These are phyloP conservation scores for Labeo catla DNA, from an alignment of 2,113 vertebrate species.

Conservation along the genomic window DNA sequence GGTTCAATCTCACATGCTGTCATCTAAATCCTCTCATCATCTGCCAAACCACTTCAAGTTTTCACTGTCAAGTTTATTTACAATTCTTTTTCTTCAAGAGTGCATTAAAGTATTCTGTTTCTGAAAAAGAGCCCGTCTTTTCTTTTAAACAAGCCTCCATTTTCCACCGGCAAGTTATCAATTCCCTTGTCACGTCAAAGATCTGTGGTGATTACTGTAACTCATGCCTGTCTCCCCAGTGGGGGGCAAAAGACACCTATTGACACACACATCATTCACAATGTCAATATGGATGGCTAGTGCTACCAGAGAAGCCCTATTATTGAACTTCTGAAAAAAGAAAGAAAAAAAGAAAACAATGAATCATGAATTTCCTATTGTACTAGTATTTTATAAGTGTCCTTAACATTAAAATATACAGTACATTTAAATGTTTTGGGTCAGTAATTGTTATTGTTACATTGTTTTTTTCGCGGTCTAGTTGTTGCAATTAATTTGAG, in stretches of 20 bases:
- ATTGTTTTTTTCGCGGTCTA: too few species aligned
- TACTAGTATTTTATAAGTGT: neutral
- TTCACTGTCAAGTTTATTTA: constrained; percentile 30
- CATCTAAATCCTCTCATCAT: constrained; percentile 5
- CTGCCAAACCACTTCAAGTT: constrained; percentile 18
- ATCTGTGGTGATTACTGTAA: constrained; percentile 25
- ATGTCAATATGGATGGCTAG: constrained; percentile 45
- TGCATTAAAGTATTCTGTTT: constrained; percentile 37
- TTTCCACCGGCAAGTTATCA: constrained; percentile 21
- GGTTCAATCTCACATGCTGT: neutral
- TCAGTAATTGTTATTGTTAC: too few species aligned
- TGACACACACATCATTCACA: constrained; percentile 23
- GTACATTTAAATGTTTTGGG: too few species aligned
- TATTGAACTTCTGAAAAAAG: neutral
- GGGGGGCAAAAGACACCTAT: constrained; percentile 39
- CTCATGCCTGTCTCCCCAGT: constrained; percentile 19
- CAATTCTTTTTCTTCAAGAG: constrained; percentile 7
- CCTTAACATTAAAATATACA: neutral
- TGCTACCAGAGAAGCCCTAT: constrained; percentile 17
- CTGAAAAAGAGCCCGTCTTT: constrained; percentile 8
- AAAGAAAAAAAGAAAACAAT: neutral
- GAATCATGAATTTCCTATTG: neutral
- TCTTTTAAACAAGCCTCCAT: constrained; percentile 7
- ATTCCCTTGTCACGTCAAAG: constrained; percentile 33
- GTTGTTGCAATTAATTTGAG: too few species aligned